Base-by-base conservation (phyloP, 2,888 invertebrate species). In the Tenthredo notha region DNA sequence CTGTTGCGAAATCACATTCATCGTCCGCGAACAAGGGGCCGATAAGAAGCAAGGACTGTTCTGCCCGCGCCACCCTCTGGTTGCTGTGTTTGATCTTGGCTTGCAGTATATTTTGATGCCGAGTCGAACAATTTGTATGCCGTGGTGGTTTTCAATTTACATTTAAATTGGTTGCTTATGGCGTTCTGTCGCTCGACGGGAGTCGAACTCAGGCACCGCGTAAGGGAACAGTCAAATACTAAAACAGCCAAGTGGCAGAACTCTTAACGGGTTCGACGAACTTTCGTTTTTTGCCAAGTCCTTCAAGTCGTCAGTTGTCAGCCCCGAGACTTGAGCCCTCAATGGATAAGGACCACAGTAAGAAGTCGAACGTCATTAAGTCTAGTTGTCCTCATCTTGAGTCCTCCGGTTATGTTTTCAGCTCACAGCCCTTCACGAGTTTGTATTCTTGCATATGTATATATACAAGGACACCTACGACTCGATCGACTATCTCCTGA, bases 131-230 rank as follows among this genome's bases (percentile, higher is more conserved):
- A 93, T 93, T 93, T 93, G 93, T 93, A 93, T 93, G 93, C 93
- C 92, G 90, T 90, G 92, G 91, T 92, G 93, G 90, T 92, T 93
- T 93, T 93, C 93, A 93, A 93, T 93, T 93, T 93, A 93, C 93
- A 93, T 93, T 93, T 93, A 93, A 93, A 93, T 93, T 93, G 93
- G 92, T 93, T 93, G 93, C 93, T 93, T 93, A 93, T 93, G 93
- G 92, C 91, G 91, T 90, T 90, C 90, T 91, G 90, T 90, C 91
- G 91, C 91, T 92, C 92, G 92, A 92, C 93, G 92, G 92, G 92
- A 93, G 92, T 92, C 92, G 91, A 91, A 90, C 89, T 88, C 82
- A 82, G 85, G 87, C 77, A 85, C 86, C 85, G 86, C 86, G 89
- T 89, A 90, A 88, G 89, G 89, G 91, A 92, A 92, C 92, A 92